Percentiles rank a stretch among this genome's conserved stretches.
Conservation (phyloP, 1,140 invertebrate species). For the Leptinotarsa lineolata region DNA sequence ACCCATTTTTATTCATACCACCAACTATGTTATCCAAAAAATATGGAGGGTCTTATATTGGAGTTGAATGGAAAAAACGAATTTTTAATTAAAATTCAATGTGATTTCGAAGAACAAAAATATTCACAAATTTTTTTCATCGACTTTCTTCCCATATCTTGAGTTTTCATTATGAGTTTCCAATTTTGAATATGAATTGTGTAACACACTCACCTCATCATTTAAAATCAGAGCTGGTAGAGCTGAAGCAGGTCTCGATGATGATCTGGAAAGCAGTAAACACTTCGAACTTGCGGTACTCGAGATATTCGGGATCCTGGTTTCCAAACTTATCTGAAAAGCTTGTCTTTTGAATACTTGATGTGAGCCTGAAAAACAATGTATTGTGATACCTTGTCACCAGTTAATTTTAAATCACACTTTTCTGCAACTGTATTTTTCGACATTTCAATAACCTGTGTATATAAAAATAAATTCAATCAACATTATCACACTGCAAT, state of each 20-base stretch:
- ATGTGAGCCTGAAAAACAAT: background rate
- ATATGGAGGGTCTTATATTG: too few relatives aligned
- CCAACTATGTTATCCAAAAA: too few relatives aligned
- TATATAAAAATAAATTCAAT: background rate
- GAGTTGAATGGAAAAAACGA: too few relatives aligned
- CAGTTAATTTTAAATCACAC: slow-evolving; percentile 33
- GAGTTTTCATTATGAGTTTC: too few relatives aligned
- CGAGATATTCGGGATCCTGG: background rate
- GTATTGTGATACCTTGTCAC: slow-evolving; percentile 34
- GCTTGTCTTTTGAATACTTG: slow-evolving; percentile 38
- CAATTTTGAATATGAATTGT: too few relatives aligned
- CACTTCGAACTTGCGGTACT: slow-evolving; percentile 40
- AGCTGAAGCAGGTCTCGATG: slow-evolving; percentile 46
- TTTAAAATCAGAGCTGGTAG: slow-evolving; percentile 39
- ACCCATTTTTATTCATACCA: too few relatives aligned
- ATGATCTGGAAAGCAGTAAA: slow-evolving; percentile 37
- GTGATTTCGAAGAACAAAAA: too few relatives aligned
- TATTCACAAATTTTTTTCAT: too few relatives aligned
- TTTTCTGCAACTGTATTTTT: background rate
- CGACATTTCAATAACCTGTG: background rate
- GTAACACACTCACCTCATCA: slow-evolving; percentile 25
- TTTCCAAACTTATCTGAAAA: slow-evolving; percentile 30
- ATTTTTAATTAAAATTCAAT: too few relatives aligned
- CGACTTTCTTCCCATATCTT: too few relatives aligned
- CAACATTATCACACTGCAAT: background rate